Evolutionary conservation across 2,113 vertebrate species (phyloP).

Genomic region (Saguinus midas): DNA sequence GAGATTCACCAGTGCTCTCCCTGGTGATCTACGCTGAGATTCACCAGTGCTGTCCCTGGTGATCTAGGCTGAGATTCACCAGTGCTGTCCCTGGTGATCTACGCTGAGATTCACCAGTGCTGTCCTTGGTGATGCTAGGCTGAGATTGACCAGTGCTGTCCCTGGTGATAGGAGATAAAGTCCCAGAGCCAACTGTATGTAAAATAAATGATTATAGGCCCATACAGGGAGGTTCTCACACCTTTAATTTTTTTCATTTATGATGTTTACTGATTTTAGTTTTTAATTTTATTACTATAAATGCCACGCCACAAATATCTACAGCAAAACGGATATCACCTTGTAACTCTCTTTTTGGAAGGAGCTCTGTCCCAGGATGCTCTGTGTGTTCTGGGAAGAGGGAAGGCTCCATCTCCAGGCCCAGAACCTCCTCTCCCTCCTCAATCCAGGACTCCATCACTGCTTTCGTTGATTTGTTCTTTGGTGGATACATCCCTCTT

Average conservation of each 20-base stretch:
- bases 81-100: no score
- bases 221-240: not conserved
- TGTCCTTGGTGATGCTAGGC: not conserved
- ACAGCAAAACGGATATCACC: not conserved
- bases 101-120: no score
- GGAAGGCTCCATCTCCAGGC: not conserved
- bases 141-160: not conserved
- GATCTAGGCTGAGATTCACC: no score
- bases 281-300: not conserved
- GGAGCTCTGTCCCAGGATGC: not conserved
- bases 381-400: not conserved
- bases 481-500: not conserved
- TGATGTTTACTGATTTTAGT: not conserved
- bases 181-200: not conserved
- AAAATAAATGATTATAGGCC: not conserved
- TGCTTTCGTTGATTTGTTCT: fast-evolving
- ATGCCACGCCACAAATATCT: not conserved
- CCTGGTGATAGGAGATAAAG: fast-evolving
- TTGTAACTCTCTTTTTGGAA: not conserved
- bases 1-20: no score
- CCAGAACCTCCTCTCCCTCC: not conserved
- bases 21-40: no score
- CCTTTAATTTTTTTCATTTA: not conserved
- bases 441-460: fast-evolving
- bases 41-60: no score